Evolutionary conservation across 2,888 invertebrate species (phyloP), one percentile per base, ranked within the genome.

Genomic region (Torymus tubicola): DNA sequence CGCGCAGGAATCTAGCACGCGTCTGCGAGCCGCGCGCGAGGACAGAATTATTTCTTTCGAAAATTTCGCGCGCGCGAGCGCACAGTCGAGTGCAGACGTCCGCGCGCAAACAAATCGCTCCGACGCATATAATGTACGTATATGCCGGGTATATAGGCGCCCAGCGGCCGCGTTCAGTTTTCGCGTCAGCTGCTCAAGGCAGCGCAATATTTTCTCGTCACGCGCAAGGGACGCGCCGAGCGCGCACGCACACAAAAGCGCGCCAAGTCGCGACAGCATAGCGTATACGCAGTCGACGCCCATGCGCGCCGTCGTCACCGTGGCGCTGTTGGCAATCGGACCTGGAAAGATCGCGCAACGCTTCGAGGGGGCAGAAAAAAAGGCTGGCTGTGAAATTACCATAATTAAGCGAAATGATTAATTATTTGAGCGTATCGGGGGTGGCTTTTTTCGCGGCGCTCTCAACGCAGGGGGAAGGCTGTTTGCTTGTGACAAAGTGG

Each of bases 151-250:
- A 13, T 58, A 31, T 57, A 14, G 52, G 24, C n/a, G 58, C 71
- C 53, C 57, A 42, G 42, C 42, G 42, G 42, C 42, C 42, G 67
- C 50, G 13, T 64, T 57, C 74, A 64, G 70, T 67, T 73, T 78
- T 60, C 74, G n/a, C 77, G 81, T 77, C 77, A 73, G 81, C 81
- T 72, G 72, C 77, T 73, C 72, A 42, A 71, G 81, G 60, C 74
- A 69, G 70, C 74, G 70, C 63, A 16, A 78, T 78, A 81, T 81
- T 81, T 81, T 70, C 78, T 78, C 67, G 78, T 78, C 81, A 71
- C 24, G 64, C 68, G 24, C 76, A 81, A 77, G 57, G 70, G 53
- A 71, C 63, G 50, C 63, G 3, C 42, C 8, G 8, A 42, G 42
- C 18, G 57, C 57, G 3, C 21, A 53, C 21, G 14, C 14, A 14